Conservation (phyloP, 2,888 invertebrate genomes). For the Micoletzkya japonica region DNA sequence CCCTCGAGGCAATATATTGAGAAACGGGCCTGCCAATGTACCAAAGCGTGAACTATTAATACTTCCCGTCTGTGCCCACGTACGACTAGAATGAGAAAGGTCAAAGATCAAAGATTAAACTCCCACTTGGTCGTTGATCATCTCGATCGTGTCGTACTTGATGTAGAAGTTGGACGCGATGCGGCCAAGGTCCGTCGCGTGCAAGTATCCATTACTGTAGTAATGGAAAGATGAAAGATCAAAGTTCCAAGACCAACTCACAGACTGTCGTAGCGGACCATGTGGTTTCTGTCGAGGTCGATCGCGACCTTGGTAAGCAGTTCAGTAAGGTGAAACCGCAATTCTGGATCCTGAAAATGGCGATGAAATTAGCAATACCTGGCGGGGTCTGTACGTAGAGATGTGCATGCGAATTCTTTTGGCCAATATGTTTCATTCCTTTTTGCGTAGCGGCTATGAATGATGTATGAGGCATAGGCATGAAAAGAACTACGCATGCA, state of each 20-base stretch:
- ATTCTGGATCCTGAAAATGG: conserved; percentile 72
- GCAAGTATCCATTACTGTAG: conserved; percentile 54
- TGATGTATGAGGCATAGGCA: too few relatives aligned
- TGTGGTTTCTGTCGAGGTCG: conserved; percentile 84
- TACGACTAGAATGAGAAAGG: neutral
- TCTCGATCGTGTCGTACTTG: conserved; percentile 88
- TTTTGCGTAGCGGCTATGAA: too few relatives aligned
- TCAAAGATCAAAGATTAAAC: neutral
- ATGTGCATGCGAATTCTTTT: too few relatives aligned
- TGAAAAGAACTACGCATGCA: too few relatives aligned
- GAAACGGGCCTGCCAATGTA: too few relatives aligned
- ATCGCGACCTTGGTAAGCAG: conserved; percentile 81
- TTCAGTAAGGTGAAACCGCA: conserved; percentile 78
- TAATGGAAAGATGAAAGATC: conserved; percentile 13
- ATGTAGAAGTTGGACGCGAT: conserved; percentile 98
- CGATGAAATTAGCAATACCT: neutral
- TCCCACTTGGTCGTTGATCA: conserved; percentile 44
- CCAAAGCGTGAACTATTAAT: neutral
- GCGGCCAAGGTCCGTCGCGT: conserved; percentile 79
- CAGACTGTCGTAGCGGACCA: conserved; percentile 85
- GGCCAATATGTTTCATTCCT: too few relatives aligned
- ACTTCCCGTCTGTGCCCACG: conserved; percentile 16
- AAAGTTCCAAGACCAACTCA: conserved; percentile 54
- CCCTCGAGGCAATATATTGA: neutral
- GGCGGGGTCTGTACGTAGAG: too few relatives aligned